phyloP scores from a whole-genome alignment of 2,888 invertebrate species.

The Oxycera nigricornis region DNA sequence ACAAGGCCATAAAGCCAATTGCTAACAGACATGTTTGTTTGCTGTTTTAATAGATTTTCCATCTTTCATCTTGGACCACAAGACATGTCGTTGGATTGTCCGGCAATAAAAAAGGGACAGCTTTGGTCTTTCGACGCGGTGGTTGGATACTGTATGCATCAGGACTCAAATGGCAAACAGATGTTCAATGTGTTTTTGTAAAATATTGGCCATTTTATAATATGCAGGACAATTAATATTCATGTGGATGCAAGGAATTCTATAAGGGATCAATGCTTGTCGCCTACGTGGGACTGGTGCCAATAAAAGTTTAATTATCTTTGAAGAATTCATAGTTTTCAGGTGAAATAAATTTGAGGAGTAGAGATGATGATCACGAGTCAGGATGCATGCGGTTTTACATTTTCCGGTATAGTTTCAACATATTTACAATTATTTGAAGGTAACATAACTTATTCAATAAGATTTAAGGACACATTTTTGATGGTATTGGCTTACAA shows the following conservation, averaged over 20 bases:
- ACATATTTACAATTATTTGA: too few relatives aligned
- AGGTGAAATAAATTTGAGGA: too few relatives aligned
- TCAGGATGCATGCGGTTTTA: too few relatives aligned
- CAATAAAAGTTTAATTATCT: constrained; percentile 26
- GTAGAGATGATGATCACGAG: too few relatives aligned
- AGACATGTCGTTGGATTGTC: neutral
- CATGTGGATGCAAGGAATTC: constrained; percentile 4
- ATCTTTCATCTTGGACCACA: neutral
- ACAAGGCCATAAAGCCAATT: constrained; percentile 28
- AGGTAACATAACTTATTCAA: too few relatives aligned
- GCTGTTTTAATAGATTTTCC: neutral
- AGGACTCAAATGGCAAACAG: neutral
- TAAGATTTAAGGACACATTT: too few relatives aligned
- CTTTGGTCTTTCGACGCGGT: neutral
- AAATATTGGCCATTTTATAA: constrained; percentile 25
- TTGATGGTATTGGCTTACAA: too few relatives aligned
- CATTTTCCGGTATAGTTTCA: too few relatives aligned
- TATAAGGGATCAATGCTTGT: constrained; percentile 5
- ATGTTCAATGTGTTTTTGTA: neutral
- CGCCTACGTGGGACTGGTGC: neutral
- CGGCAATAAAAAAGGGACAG: neutral
- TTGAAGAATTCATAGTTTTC: too few relatives aligned
- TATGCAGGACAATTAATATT: constrained; percentile 30
- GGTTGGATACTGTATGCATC: neutral
- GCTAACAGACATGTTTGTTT: constrained; percentile 13